These are phyloP conservation scores for Caerostris darwini DNA, from an alignment of 1,140 invertebrate species.

Conservation along the genomic window DNA sequence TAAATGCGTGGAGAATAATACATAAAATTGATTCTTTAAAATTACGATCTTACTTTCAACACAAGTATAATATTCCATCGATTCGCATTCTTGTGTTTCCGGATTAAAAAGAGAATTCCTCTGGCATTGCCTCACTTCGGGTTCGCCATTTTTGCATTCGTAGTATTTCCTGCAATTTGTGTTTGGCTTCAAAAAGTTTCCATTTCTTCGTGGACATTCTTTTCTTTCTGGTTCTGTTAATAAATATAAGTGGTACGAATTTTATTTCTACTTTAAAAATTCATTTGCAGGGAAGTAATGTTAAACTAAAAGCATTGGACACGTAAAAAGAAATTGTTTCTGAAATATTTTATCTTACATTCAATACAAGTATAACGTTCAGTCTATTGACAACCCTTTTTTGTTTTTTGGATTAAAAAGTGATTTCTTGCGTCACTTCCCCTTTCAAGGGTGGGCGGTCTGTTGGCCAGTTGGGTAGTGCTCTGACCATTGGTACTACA, in stretches of 20 bases:
- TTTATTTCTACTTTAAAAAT: too few species aligned
- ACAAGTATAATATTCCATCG: background rate
- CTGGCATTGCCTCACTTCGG: conserved; percentile 20
- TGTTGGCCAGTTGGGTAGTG: too few species aligned
- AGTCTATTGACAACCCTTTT: background rate
- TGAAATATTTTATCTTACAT: background rate
- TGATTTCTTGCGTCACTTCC: too few species aligned
- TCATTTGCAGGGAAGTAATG: too few species aligned
- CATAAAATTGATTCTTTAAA: background rate
- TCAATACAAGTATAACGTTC: background rate
- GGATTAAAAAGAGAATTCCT: background rate
- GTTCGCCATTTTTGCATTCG: conserved; percentile 25
- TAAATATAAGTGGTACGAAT: background rate
- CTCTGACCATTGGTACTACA: too few species aligned
- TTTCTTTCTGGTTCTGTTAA: conserved; percentile 40
- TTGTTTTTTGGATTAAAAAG: background rate
- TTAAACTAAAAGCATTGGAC: too few species aligned
- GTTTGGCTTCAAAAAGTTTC: conserved; percentile 41
- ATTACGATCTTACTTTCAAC: background rate
- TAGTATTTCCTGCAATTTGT: conserved; percentile 52
- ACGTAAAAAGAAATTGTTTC: too few species aligned
- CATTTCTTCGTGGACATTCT: conserved; percentile 32
- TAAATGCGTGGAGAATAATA: too few species aligned
- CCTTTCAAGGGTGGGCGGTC: too few species aligned
- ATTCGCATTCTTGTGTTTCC: background rate